These are phyloP conservation scores for Pelecanus crispus DNA, from an alignment of 2,113 vertebrate species.

Conservation along the genomic window DNA sequence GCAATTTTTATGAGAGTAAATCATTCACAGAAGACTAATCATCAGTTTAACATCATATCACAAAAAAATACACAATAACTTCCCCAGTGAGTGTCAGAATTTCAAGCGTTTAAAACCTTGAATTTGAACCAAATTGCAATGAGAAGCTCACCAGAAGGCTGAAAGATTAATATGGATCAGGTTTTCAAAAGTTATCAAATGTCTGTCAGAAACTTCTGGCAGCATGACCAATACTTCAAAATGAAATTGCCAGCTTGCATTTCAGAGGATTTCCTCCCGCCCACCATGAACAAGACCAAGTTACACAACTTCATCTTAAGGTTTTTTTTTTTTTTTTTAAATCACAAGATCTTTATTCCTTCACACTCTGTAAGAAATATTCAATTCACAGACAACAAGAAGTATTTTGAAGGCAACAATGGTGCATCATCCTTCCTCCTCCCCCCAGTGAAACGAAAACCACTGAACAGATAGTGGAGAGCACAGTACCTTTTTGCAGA, in stretches of 20 bases:
- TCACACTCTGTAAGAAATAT: neutral
- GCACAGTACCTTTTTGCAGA: constrained; percentile 91
- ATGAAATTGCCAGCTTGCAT: neutral
- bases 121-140: neutral
- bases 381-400: neutral
- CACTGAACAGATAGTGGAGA: rapidly evolving
- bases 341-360: neutral
- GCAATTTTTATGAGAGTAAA: neutral
- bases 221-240: neutral
- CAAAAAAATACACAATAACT: neutral
- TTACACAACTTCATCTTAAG: rapidly evolving
- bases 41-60: neutral
- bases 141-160: neutral
- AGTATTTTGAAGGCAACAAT: neutral
- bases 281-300: neutral
- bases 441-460: neutral
- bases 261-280: neutral
- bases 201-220: neutral
- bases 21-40: neutral
- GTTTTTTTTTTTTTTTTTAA: neutral
- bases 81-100: neutral
- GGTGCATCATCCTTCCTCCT: neutral
- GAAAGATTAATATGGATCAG: neutral
- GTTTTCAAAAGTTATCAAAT: neutral
- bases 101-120: neutral